phyloP scores from a whole-genome alignment of 1,140 invertebrate species.

The Psilanteris sp. region DNA sequence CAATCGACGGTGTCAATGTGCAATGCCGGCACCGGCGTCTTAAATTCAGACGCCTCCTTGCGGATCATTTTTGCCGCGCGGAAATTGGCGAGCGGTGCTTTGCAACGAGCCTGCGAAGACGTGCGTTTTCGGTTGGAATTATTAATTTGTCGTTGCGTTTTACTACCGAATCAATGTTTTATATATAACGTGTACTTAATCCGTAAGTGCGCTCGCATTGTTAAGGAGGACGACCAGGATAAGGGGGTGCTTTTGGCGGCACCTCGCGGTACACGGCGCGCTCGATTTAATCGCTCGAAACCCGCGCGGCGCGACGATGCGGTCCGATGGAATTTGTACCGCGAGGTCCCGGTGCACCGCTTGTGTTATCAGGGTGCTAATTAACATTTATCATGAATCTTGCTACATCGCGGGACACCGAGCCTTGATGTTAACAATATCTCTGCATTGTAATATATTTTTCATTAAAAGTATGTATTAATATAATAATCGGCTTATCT shows the following conservation, averaged over 20 bases:
- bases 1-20: no score
- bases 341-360: conserved; percentile 26
- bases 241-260: no score
- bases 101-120: no score
- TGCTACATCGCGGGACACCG: conserved; percentile 56
- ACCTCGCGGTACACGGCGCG: no score
- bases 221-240: not conserved
- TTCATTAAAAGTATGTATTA: conserved; percentile 66
- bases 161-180: conserved; percentile 42
- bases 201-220: conserved; percentile 49
- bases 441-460: conserved; percentile 71
- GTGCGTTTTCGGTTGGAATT: no score
- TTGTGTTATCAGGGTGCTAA: conserved; percentile 55
- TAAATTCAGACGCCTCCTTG: no score
- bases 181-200: conserved; percentile 68
- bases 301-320: no score
- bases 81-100: no score
- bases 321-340: conserved; percentile 21
- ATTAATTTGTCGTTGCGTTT: conserved; percentile 17
- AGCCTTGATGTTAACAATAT: conserved; percentile 52
- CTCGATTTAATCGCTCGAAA: no score
- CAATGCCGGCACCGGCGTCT: no score
- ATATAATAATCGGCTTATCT: no score
- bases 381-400: conserved; percentile 69
- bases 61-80: no score